Base-by-base conservation (phyloP, 2,888 invertebrate genomes). In the Sesia apiformis region DNA sequence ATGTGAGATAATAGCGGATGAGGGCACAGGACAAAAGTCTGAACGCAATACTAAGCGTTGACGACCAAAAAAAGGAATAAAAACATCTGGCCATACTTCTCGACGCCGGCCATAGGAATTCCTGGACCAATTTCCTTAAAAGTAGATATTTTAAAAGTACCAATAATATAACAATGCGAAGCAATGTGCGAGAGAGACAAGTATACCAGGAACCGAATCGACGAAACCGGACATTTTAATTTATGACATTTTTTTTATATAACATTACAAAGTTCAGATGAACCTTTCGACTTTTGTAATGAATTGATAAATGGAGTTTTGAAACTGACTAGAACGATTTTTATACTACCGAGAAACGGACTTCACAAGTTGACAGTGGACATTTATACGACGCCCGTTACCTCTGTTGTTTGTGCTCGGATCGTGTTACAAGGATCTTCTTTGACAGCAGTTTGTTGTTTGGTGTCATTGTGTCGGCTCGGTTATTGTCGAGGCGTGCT, bases 331-430 rank as follows among this genome's bases (percentile, higher is more conserved):
- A 43, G 38, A 74, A 76, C 64, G 66, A 76, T 81, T 82, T 83
- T 84, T 85, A 84, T 73, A 75, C 70, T 88, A 85, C 88, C 74
- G 72, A 79, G 88, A 88, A 89, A 76, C 72, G 81, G 88, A 89
- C 88, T 86, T 81, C 87, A 88, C 87, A 86, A 81, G 86, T 84
- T 76, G 88, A 83, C 78, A 61, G 71, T 59, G 69, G 73, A 75
- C 72, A 64, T 72, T 52, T 72, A 72, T 70, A 72, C 72, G 72
- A 64, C 58, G 72, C 63, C 76, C 73, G 78, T 77, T 78, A 75
- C 72, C 63, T 74, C 64, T 62, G 71, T 77, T 82, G 81, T 84
- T 76, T 80, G 77, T 76, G 74, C 66, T 69, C 66, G 67, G 73
- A 76, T 79, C 74, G 71, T 65, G 67, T 82, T 78, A 81, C 83